phyloP scores from a whole-genome alignment of 2,888 invertebrate species.

The Vannuccia rotundouncinata region DNA sequence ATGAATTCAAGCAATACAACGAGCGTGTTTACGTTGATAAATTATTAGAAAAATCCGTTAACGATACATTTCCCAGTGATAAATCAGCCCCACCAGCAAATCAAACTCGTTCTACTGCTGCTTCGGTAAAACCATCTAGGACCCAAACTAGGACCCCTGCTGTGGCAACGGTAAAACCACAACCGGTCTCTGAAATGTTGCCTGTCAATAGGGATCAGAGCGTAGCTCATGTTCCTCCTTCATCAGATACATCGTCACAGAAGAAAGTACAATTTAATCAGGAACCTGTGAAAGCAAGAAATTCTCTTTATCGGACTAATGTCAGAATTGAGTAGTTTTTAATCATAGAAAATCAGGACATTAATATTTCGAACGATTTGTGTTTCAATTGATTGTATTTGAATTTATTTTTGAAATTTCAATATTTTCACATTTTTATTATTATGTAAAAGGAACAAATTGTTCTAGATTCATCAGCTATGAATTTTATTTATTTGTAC shows the following conservation, averaged over 20 bases:
- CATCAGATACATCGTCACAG: not conserved
- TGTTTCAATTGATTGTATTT: too few species aligned
- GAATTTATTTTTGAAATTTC: too few species aligned
- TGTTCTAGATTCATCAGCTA: too few species aligned
- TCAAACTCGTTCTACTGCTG: not conserved
- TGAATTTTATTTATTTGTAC: too few species aligned
- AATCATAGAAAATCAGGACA: not conserved
- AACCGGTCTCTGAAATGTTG: not conserved
- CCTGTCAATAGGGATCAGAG: not conserved
- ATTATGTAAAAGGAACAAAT: too few species aligned
- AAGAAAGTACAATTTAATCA: not conserved
- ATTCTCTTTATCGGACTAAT: slow-evolving; percentile 1
- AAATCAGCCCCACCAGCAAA: not conserved
- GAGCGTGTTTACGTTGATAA: not conserved
- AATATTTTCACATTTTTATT: too few species aligned
- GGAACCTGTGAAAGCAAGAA: not conserved
- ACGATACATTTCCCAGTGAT: not conserved
- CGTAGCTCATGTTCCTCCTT: not conserved
- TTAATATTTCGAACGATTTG: too few species aligned
- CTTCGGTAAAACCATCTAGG: not conserved
- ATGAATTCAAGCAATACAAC: slow-evolving; percentile 12
- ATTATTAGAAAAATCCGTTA: not conserved
- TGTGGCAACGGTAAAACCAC: not conserved
- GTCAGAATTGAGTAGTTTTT: not conserved
- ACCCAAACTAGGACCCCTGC: not conserved